Evolutionary conservation across 2,797 vertebrate genomes (phyloP), one percentile per base, ranked within the genome.

Genomic region (Bryconaethiops microstoma): DNA sequence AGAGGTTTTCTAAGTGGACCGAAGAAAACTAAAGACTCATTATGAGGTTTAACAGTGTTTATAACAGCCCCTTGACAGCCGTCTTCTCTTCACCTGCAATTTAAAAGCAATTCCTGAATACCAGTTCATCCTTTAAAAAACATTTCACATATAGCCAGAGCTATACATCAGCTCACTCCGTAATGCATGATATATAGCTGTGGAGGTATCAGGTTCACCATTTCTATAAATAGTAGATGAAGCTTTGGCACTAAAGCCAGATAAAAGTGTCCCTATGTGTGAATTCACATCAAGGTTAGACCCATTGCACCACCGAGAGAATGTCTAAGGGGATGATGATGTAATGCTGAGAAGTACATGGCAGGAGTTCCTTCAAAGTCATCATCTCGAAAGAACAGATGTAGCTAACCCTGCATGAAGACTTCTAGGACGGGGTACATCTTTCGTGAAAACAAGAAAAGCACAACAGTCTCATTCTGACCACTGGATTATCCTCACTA

Each of bases 21-120:
- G 5, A 70, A 60, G 70, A 78, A 54, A 67, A 21, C 5, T 78
- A 82, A 78, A 78, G 57, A 70, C 63, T 69, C 72, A 75, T 80
- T 75, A 81, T 63, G 71, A 55, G 40, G 52, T 55, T 63, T 71
- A 76, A 70, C 40, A 81, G 73, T 52, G 42, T 75, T 76, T 70
- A 25, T 81, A 70, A 76, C 54, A 21, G 55, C 9, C 55, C 45
- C 64, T 21, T 76, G 74, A 65, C 42, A 63, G 29, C n/a, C n/a
- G n/a, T 69, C 54, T 62, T 74, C 23, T 69, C 25, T 75, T 68
- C 16, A 10, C 62, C n/a, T 29, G 65, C 62, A 12, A 45, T 74
- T 74, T 55, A 60, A 60, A 81, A 76, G 50, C 25, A 48, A 39
- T 19, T 60, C 14, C 67, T 59, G 10, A 79, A 23, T 62, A 52